Base-by-base conservation (phyloP, 2,113 vertebrate species). In the Limnothrissa miodon region DNA sequence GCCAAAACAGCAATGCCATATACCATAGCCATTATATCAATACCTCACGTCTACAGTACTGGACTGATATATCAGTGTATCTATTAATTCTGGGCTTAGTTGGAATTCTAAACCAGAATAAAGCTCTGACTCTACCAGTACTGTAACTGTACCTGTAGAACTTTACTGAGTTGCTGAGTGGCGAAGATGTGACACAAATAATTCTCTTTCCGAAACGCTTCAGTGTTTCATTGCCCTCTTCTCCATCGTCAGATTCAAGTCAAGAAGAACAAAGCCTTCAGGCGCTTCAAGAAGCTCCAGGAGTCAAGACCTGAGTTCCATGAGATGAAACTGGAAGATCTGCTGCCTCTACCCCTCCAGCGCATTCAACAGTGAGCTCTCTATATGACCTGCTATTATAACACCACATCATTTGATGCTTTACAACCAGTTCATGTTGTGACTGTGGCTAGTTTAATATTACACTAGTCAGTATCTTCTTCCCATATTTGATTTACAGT, bases 251-350 rank as follows among this genome's bases (percentile, higher is more conserved):
- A 99, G 98, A 89, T 93, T 45, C 95, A 97, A 81, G 0, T 97
- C 36, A 96, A 92, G 90, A 98, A 96, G 90, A 99, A 94, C 83
- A 98, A 96, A 86, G 89, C 92, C 13, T 99, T 99, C 90, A 91
- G 92, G 46, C 93, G 94, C 0, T 98, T 98, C 81, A 97, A 97
- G 89, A 95, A 90, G 78, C 95, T 99, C 3, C 98, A 99, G 90
- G 98, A 99, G 83, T 88, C 94, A 11, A 94, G 98, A 70, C 95
- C 95, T 1, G 96, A 99, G 85, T 96, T 98, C 89, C 90, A 86
- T 62, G 93, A 93, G 36, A 91, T 85, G 17, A 90, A 81, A 42
- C 93, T 99, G 3, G 97, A 97, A 86, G 96, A 98, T 11, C 82
- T 99, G 7, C 97, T 99, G 78, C 90, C 92, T 36, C 93, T 98